Evolutionary conservation across 2,888 invertebrate species (phyloP).

Genomic region (Acronicta aceris): DNA sequence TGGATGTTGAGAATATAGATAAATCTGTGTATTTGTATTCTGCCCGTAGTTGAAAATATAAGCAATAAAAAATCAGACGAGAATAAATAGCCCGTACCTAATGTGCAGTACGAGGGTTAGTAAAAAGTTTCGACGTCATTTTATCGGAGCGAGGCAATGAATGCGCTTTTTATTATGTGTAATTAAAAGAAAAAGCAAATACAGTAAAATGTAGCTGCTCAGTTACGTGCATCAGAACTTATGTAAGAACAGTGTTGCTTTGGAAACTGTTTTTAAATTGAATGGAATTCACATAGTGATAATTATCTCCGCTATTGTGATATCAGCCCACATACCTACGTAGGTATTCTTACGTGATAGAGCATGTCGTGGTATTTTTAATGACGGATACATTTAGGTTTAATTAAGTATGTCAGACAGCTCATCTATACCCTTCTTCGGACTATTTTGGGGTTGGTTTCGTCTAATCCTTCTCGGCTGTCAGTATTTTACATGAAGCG

Average conservation of each 20-base stretch:
- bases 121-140: conserved; percentile 44
- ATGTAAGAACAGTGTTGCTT: conserved; percentile 47
- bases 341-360: conserved; percentile 6
- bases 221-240: conserved; percentile 54
- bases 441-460: too few species aligned
- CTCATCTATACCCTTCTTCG: too few species aligned
- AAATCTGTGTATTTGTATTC: conserved; percentile 31
- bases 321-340: conserved; percentile 41
- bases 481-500: too few species aligned
- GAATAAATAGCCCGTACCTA: conserved; percentile 44
- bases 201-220: conserved; percentile 43
- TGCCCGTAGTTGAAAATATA: conserved; percentile 43
- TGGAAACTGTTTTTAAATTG: conserved; percentile 58
- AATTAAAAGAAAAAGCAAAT: conserved; percentile 55
- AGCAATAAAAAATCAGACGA: conserved; percentile 34
- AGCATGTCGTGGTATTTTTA: conserved; percentile 14
- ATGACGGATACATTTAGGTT: conserved; percentile 12
- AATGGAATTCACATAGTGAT: conserved; percentile 61
- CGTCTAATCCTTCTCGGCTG: too few species aligned
- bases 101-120: conserved; percentile 32
- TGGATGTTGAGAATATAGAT: conserved; percentile 40
- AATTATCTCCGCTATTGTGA: conserved; percentile 53
- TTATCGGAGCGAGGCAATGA: conserved; percentile 38
- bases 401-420: conserved; percentile 13
- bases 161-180: conserved; percentile 51